Conservation (phyloP, 2,113 vertebrate species). For the Dolichotis patagonum region DNA sequence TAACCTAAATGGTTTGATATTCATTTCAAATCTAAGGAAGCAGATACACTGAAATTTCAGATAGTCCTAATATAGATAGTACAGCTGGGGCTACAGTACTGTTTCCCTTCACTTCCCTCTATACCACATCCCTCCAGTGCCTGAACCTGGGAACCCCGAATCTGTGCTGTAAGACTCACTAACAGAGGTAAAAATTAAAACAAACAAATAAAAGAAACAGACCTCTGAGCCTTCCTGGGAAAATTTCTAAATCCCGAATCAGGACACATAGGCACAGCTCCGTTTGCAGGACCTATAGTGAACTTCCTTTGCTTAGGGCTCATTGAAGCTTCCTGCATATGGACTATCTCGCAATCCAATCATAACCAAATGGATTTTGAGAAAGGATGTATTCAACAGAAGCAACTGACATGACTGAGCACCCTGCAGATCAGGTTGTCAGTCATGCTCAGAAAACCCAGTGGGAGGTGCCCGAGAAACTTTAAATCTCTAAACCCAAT, state of each 20-base stretch:
- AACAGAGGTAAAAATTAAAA: not conserved
- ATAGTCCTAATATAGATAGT: not conserved
- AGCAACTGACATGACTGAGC: not conserved
- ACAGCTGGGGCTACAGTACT: not conserved
- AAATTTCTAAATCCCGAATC: not conserved
- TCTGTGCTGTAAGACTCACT: not conserved
- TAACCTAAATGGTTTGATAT: not conserved
- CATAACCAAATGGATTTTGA: not conserved
- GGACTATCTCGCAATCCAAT: not conserved
- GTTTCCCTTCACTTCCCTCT: not conserved
- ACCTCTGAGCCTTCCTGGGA: not conserved
- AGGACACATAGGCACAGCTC: not conserved
- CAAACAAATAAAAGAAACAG: not conserved
- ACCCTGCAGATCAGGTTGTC: not conserved
- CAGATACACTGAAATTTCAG: not conserved
- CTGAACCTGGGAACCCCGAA: not conserved
- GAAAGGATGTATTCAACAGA: not conserved
- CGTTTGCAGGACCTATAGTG: not conserved
- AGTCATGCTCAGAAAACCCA: not conserved
- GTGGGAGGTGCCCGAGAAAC: not conserved
- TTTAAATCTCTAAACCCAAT: not conserved
- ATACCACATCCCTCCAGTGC: not conserved
- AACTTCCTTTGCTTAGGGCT: not conserved
- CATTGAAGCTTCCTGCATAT: not conserved
- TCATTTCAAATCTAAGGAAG: not conserved